Conservation (phyloP, 2,113 vertebrate species). For the Grammomys dolichurus region DNA sequence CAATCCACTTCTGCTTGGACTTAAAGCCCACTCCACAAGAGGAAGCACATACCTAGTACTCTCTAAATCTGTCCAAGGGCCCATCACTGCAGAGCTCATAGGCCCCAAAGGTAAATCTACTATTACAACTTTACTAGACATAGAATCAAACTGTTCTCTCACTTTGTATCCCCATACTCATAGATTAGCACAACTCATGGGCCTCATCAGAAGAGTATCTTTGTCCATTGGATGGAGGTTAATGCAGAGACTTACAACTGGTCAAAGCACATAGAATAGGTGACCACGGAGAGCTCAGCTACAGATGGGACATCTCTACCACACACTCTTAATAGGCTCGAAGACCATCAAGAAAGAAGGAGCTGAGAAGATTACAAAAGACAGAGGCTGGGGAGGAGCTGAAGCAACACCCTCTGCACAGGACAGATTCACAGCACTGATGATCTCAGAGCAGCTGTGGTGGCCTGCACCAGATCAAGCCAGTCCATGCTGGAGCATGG, state of each 20-base stretch:
- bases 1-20: not conserved
- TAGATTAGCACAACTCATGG: not conserved
- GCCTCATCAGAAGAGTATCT: not conserved
- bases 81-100: not conserved
- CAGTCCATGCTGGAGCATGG: not conserved
- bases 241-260: not conserved
- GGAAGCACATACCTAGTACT: not conserved
- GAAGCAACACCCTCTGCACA: not conserved
- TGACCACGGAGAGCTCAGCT: not conserved
- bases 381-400: not conserved
- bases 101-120: not conserved
- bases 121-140: not conserved
- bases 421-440: not conserved
- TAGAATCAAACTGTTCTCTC: not conserved
- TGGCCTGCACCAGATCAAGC: too few relatives aligned
- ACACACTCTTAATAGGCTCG: not conserved
- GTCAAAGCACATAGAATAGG: not conserved
- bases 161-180: not conserved
- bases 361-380: not conserved
- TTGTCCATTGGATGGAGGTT: not conserved
- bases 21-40: not conserved
- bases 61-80: too few relatives aligned
- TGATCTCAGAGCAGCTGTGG: not conserved
- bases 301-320: not conserved
- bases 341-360: not conserved